A percentile compares a stretch with the other conserved stretches of the same genome.
Conservation (phyloP, 2,797 vertebrate species). For the Lacerta viridis region DNA sequence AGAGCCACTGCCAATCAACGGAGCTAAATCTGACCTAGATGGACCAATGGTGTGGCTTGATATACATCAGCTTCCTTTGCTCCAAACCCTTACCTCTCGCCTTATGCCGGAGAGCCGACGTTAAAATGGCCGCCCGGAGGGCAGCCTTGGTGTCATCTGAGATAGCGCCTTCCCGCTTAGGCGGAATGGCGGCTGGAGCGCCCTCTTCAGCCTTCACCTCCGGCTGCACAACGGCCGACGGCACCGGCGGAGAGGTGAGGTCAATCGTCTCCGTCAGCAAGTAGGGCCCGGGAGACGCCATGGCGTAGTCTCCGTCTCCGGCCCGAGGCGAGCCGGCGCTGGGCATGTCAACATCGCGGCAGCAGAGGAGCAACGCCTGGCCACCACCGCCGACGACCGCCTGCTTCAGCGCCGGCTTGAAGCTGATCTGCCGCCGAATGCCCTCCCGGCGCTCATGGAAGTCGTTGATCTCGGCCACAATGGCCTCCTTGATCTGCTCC, state of each 20-base stretch:
- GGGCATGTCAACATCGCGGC: slow-evolving; percentile 91
- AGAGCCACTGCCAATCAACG: no score
- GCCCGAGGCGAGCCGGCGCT: slow-evolving; percentile 85
- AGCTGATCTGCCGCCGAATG: slow-evolving; percentile 88
- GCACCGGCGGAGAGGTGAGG: slow-evolving; percentile 81
- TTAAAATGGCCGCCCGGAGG: slow-evolving; percentile 91
- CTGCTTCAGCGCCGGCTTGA: slow-evolving; percentile 82
- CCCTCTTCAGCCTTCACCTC: slow-evolving; percentile 75
- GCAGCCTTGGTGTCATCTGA: slow-evolving; percentile 95
- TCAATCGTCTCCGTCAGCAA: slow-evolving; percentile 86
- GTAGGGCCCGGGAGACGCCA: slow-evolving; percentile 78
- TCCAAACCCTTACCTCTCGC: slow-evolving; percentile 82
- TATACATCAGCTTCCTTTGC: no score
- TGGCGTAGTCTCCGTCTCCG: slow-evolving; percentile 70
- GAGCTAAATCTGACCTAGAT: no score
- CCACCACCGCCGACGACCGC: slow-evolving; percentile 58
- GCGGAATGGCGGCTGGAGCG: slow-evolving; percentile 72
- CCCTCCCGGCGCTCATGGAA: slow-evolving; percentile 89
- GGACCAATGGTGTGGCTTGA: no score
- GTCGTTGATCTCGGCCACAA: slow-evolving; percentile 92
- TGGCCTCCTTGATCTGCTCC: slow-evolving; percentile 94
- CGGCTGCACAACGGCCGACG: slow-evolving; percentile 63
- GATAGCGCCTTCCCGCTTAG: slow-evolving; percentile 91
- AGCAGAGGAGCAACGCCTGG: slow-evolving; percentile 69
- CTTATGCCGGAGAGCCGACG: slow-evolving; percentile 90